phyloP scores from a whole-genome alignment of 2,113 vertebrate genomes.

The human region GRCh38 chr4:61609501-61610000 shows the following conservation, averaged over 20 bases:
- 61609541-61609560: slow-evolving; percentile 65
- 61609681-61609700: slow-evolving; percentile 70
- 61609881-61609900: neutral
- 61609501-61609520: slow-evolving; percentile 61
- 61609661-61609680: slow-evolving; percentile 69
- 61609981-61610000: neutral
- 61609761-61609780: slow-evolving; percentile 20
- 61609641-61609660: slow-evolving; percentile 40
- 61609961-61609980: neutral
- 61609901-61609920: neutral
- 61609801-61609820: slow-evolving; percentile 49
- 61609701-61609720: slow-evolving; percentile 65
- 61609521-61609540: slow-evolving; percentile 57
- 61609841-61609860: slow-evolving; percentile 31
- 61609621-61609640: slow-evolving; percentile 58
- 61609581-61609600: slow-evolving; percentile 43
- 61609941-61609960: neutral
- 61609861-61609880: slow-evolving; percentile 21
- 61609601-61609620: slow-evolving; percentile 52
- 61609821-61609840: slow-evolving; percentile 12
- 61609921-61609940: neutral
- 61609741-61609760: slow-evolving; percentile 78
- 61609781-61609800: slow-evolving; percentile 74
- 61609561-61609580: slow-evolving; percentile 62
- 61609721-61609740: slow-evolving; percentile 60